Evolutionary conservation across 2,797 vertebrate genomes (phyloP).

Genomic region (Urocyon cinereoargenteus): DNA sequence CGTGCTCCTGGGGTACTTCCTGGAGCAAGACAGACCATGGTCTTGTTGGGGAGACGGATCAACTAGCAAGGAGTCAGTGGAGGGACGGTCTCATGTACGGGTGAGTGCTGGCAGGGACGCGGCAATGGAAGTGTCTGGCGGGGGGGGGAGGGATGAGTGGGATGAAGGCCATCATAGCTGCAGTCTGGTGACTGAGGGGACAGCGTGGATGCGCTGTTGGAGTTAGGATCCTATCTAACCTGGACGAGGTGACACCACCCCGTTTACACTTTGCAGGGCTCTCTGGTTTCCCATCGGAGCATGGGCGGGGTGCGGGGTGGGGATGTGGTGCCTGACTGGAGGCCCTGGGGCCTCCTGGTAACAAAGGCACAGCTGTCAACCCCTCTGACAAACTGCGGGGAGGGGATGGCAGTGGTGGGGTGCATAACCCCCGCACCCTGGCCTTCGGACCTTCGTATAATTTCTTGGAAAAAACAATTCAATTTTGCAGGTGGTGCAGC

Average conservation of each 20-base stretch:
- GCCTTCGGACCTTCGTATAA: not conserved
- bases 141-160: not conserved
- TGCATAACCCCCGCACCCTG: not conserved
- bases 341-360: not conserved
- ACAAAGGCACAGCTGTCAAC: not conserved
- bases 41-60: not conserved
- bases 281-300: not conserved
- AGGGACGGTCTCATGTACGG: no score
- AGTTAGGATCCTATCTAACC: not conserved
- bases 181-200: not conserved
- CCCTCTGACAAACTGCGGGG: not conserved
- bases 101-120: not conserved
- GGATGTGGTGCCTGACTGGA: not conserved
- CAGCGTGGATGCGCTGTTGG: not conserved
- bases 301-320: not conserved
- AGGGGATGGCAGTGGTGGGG: not conserved
- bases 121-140: not conserved
- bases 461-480: not conserved
- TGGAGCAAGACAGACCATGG: not conserved
- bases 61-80: accelerated
- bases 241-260: accelerated
- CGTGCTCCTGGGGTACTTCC: not conserved
- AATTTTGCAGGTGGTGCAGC: not conserved
- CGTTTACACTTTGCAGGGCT: accelerated
- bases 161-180: not conserved